phyloP scores from a whole-genome alignment of 2,888 invertebrate genomes.

The Metopia argyrocephala region DNA sequence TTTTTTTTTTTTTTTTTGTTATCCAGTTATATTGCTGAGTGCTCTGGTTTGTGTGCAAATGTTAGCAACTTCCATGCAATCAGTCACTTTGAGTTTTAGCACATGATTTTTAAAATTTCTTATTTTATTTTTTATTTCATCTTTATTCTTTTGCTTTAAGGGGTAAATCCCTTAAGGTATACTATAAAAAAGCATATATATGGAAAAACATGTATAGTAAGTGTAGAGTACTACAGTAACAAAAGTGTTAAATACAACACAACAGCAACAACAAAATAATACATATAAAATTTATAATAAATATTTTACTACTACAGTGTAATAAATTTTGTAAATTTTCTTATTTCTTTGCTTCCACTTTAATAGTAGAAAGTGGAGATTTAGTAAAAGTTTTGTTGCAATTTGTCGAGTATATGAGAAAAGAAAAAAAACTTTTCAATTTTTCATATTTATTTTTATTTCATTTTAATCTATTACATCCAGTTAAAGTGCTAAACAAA shows the following conservation, averaged over 20 bases:
- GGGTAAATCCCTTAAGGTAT: conserved; percentile 73
- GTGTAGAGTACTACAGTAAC: too few species aligned
- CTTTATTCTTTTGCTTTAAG: conserved; percentile 54
- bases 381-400: too few species aligned
- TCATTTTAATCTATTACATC: conserved; percentile 18
- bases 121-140: conserved; percentile 8
- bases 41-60: conserved; percentile 51
- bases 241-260: not conserved
- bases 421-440: not conserved
- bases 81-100: conserved; percentile 66
- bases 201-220: too few species aligned
- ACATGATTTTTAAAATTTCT: conserved; percentile 63
- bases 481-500: conserved; percentile 7
- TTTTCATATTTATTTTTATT: not conserved
- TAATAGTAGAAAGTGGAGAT: conserved; percentile 14
- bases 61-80: conserved; percentile 64
- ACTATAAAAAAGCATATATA: conserved; percentile 51
- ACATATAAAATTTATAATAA: conserved; percentile 52
- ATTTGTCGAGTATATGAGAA: too few species aligned
- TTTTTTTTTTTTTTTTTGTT: not conserved
- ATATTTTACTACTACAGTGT: conserved; percentile 43
- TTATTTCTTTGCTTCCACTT: too few species aligned
- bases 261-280: conserved; percentile 11
- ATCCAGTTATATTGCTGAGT: not conserved
- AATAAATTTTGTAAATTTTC: conserved; percentile 46